Evolutionary conservation across 2,888 invertebrate species (phyloP), one percentile per base, ranked within the genome.

Genomic region (Caenorhabditis drosophilae): DNA sequence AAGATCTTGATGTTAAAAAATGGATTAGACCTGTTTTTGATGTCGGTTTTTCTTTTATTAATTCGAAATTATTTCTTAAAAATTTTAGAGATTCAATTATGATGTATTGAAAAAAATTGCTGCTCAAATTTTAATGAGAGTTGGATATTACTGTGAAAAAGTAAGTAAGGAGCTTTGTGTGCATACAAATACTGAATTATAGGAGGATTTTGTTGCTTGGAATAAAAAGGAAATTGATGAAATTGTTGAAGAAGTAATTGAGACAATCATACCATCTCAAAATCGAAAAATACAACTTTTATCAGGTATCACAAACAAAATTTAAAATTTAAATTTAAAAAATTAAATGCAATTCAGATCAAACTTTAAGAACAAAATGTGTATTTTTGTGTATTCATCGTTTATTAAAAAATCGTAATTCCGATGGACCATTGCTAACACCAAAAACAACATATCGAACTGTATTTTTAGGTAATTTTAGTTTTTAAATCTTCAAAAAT

Each of bases 371-470:
- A 22, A 18, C 56, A 0, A 42, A 60, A 27, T 52, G 59, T 25
- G 66, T 66, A 1, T 66, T 66, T 25, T 38, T 66, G 2, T 66
- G 66, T 20, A 54, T 49, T 9, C 54, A 50, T 45, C 54, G 44
- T 18, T 38, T 66, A 20, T 9, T 56, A 2, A 12, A 27, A 11
- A 36, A 60, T 26, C 47, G 45, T 12, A 36, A 27, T 7, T 27
- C 53, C 12, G 56, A 60, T 2, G 49, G 48, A 9, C 38, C 34
- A 12, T 12, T 42, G 0, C 0, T 22, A 3, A 45, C 44, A 18
- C 48, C 66, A 0, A 26, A 25, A 18, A 52, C 52, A 9, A 46
- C 66, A n/a, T 66, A 60, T 27, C 31, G 66, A 12, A 45, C 27
- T 7, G 56, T 66, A 4, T 66, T 66, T 20, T 34, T 58, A 15